Percentiles rank a stretch among this genome's conserved stretches.
Evolutionary conservation across 2,888 invertebrate species (phyloP).

Genomic region (Tenthredo amoena): DNA sequence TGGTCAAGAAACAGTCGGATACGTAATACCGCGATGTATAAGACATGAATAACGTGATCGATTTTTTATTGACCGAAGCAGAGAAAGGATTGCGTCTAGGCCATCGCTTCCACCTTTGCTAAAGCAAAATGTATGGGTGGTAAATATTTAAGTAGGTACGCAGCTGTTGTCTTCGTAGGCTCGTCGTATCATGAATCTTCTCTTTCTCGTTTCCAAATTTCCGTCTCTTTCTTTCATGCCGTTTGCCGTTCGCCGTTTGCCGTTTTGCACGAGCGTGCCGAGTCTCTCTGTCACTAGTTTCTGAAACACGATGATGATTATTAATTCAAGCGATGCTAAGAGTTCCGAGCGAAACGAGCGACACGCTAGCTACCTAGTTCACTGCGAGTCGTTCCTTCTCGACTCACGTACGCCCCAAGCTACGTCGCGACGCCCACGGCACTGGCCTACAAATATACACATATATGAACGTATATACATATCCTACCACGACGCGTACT

Average conservation of each 20-base stretch:
- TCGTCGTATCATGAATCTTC: slow-evolving; percentile 57
- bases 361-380: background rate
- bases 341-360: slow-evolving; percentile 42
- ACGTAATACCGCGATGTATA: background rate
- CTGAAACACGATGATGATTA: slow-evolving; percentile 44
- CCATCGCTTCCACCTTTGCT: slow-evolving; percentile 59
- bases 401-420: slow-evolving; percentile 30
- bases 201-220: background rate
- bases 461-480: background rate
- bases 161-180: slow-evolving; percentile 73
- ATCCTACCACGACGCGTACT: background rate
- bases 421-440: slow-evolving; percentile 36
- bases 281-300: slow-evolving; percentile 17
- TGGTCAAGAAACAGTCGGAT: background rate
- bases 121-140: slow-evolving; percentile 59
- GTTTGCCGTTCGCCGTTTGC: slow-evolving; percentile 8
- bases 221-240: background rate
- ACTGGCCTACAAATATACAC: slow-evolving; percentile 12
- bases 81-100: background rate
- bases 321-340: slow-evolving; percentile 51
- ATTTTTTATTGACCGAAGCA: background rate
- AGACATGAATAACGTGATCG: slow-evolving; percentile 9
- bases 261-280: background rate
- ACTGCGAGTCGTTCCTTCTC: background rate
- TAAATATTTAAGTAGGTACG: slow-evolving; percentile 68